phyloP scores from a whole-genome alignment of 2,797 vertebrate genomes.

The Pseudomugil gertrudae region DNA sequence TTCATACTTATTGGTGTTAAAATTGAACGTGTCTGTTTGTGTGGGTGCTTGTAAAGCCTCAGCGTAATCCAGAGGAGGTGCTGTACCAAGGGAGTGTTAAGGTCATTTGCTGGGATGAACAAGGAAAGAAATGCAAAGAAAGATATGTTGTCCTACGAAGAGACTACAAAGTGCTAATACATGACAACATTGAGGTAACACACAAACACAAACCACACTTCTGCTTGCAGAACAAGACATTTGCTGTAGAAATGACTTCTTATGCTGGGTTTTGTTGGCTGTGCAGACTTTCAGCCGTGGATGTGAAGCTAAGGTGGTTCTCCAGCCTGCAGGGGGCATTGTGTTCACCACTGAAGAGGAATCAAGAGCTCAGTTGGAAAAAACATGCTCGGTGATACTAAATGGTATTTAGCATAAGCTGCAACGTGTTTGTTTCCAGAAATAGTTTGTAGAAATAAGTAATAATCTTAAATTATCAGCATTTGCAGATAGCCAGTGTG shows the following conservation, averaged over 20 bases:
- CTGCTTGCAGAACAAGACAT: not conserved
- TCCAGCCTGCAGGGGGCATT: constrained; percentile 84
- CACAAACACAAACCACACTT: not conserved
- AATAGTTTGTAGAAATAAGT: not conserved
- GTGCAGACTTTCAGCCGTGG: constrained; percentile 85
- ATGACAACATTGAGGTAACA: constrained; percentile 88
- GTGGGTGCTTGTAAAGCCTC: constrained; percentile 43
- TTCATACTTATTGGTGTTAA: not conserved
- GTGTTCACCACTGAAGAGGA: constrained; percentile 86
- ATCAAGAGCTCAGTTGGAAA: constrained; percentile 85
- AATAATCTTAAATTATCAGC: not conserved
- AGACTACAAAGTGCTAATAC: constrained; percentile 86
- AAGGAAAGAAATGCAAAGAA: constrained; percentile 89
- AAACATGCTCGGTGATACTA: constrained; percentile 84
- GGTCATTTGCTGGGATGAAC: constrained; percentile 82
- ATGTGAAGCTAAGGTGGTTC: constrained; percentile 78
- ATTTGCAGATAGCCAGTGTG: not conserved
- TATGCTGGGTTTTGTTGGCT: not conserved
- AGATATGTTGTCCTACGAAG: constrained; percentile 83
- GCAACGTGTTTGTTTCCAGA: constrained; percentile 6
- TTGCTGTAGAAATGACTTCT: not conserved
- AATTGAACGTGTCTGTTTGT: constrained; percentile 17
- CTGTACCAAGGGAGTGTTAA: constrained; percentile 83
- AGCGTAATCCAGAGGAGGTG: constrained; percentile 61
- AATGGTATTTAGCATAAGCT: constrained; percentile 71